A percentile compares a stretch with the other conserved stretches of the same genome.
Evolutionary conservation across 2,797 vertebrate species (phyloP).

Genomic region (Gymnothorax javanicus): DNA sequence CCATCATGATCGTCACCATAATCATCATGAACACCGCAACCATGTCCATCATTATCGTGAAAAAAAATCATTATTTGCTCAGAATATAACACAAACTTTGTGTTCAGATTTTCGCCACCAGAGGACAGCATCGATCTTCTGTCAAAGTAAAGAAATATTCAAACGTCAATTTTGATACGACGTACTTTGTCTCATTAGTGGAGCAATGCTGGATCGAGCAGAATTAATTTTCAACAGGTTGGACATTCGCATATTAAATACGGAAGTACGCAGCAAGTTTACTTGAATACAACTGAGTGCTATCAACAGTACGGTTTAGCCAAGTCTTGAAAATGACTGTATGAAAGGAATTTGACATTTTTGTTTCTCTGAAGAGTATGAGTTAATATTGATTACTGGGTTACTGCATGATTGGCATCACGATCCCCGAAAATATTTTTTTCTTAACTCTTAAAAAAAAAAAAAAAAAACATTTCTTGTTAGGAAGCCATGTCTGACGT

Average conservation of each 20-base stretch:
- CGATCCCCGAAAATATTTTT: background rate
- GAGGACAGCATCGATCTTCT: slow-evolving; percentile 44
- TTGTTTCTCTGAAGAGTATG: background rate
- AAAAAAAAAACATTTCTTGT: background rate
- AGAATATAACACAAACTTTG: background rate
- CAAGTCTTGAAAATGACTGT: background rate
- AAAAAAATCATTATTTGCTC: too few relatives aligned
- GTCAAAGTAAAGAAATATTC: background rate
- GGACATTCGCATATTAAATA: background rate
- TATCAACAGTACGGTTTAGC: background rate
- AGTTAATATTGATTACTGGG: background rate
- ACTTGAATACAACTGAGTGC: slow-evolving; percentile 14
- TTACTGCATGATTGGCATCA: background rate
- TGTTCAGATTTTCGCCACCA: slow-evolving; percentile 36
- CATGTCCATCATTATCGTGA: too few relatives aligned
- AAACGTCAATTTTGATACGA: background rate
- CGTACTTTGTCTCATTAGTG: background rate
- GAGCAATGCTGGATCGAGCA: background rate
- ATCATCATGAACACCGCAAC: background rate
- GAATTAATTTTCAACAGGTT: background rate
- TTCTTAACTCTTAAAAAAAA: too few relatives aligned
- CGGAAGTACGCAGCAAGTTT: background rate
- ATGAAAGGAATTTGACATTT: background rate
- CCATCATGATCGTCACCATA: background rate
- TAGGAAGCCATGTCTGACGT: background rate